Conservation (phyloP, 2,888 invertebrate species). For the Diplolepis rosae region DNA sequence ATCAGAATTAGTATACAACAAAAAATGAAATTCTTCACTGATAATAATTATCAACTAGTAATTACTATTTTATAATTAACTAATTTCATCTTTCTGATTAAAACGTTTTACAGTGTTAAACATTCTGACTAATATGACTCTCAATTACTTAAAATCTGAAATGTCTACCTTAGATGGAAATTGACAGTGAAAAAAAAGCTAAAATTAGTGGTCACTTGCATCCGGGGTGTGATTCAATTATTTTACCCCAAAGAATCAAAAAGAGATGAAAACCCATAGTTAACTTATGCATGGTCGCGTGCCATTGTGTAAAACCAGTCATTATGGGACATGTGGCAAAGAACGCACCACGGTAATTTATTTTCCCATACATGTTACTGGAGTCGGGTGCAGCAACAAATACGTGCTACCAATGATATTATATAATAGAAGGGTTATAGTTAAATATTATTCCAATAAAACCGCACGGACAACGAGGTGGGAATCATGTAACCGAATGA, state of each 20-base stretch:
- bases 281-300: constrained; percentile 59
- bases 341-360: constrained; percentile 44
- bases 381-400: constrained; percentile 42
- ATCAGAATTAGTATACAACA: not conserved
- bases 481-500: no score
- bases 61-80: no score
- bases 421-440: constrained; percentile 19
- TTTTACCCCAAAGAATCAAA: constrained; percentile 41
- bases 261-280: constrained; percentile 48
- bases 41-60: no score
- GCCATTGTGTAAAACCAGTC: constrained; percentile 53
- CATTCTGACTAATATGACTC: no score
- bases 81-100: no score
- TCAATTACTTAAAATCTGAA: not conserved
- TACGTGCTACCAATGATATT: constrained; percentile 44
- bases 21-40: no score
- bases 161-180: not conserved
- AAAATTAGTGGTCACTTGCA: not conserved
- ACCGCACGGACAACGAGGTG: not conserved
- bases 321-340: constrained; percentile 48
- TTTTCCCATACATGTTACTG: constrained; percentile 40
- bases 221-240: constrained; percentile 48
- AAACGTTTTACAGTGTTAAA: no score
- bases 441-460: not conserved
- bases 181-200: not conserved